phyloP scores from a whole-genome alignment of 2,113 vertebrate genomes.

The Corvus hawaiiensis region DNA sequence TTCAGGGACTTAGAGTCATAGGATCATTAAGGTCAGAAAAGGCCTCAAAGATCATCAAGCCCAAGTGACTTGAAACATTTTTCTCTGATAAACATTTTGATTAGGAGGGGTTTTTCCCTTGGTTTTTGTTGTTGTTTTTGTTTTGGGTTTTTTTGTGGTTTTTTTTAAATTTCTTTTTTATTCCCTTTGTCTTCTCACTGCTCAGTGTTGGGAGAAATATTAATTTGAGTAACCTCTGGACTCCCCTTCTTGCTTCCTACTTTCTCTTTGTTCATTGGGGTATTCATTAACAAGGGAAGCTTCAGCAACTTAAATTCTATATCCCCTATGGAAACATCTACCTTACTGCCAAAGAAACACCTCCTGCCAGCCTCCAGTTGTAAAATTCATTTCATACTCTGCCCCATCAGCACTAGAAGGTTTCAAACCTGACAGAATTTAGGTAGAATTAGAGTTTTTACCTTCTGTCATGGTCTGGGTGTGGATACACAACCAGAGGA shows the following conservation, averaged over 20 bases:
- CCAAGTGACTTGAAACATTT: background rate
- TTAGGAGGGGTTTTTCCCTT: fast-evolving
- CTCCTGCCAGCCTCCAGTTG: background rate
- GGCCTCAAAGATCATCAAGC: background rate
- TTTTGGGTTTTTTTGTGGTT: background rate
- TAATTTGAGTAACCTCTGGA: background rate
- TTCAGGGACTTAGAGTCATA: background rate
- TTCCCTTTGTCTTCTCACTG: background rate
- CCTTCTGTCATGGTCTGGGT: background rate
- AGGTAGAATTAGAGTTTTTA: background rate
- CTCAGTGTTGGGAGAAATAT: background rate
- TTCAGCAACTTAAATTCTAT: fast-evolving
- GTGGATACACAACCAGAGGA: background rate
- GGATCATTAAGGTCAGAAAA: background rate
- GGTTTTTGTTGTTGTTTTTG: too few relatives aligned
- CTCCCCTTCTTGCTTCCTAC: background rate
- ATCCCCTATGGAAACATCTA: background rate
- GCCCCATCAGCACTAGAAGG: background rate
- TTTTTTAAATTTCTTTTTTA: background rate
- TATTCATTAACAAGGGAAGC: background rate
- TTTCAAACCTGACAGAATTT: background rate
- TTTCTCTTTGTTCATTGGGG: background rate
- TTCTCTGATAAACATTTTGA: background rate
- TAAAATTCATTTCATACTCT: background rate
- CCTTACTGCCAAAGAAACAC: background rate